These are phyloP conservation scores for Orchestia grillus DNA, from an alignment of 1,140 invertebrate species.

Conservation along the genomic window DNA sequence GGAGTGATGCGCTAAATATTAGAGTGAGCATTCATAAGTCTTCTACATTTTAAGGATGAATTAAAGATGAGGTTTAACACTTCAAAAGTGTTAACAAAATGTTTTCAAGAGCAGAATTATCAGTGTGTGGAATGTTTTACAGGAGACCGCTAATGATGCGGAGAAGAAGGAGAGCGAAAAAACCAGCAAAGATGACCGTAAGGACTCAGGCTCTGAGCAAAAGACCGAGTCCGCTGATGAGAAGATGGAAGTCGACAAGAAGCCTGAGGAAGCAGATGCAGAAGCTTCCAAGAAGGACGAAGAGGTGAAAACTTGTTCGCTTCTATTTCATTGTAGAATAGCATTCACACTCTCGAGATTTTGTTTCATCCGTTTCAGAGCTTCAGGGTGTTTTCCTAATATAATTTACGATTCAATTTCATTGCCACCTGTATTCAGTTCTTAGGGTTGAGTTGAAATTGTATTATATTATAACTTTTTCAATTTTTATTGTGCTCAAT, in stretches of 20 bases:
- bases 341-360: background rate
- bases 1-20: background rate
- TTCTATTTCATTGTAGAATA: background rate
- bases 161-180: constrained; percentile 72
- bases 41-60: background rate
- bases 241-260: constrained; percentile 63
- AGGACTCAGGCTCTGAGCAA: constrained; percentile 58
- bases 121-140: background rate
- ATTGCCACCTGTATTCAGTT: background rate
- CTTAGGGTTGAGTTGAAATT: background rate
- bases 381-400: background rate
- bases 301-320: background rate
- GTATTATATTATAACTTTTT: background rate
- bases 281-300: constrained; percentile 10
- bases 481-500: background rate
- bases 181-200: constrained; percentile 72
- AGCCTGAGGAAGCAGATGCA: constrained; percentile 71
- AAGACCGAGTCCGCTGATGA: constrained; percentile 63
- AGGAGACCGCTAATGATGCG: constrained; percentile 67
- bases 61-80: background rate
- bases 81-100: background rate
- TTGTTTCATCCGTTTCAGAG: background rate
- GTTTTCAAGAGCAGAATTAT: background rate
- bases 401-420: background rate
- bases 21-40: background rate